Evolutionary conservation across 2,113 vertebrate species (phyloP).

Genomic region (Cyanoliseus patagonus): DNA sequence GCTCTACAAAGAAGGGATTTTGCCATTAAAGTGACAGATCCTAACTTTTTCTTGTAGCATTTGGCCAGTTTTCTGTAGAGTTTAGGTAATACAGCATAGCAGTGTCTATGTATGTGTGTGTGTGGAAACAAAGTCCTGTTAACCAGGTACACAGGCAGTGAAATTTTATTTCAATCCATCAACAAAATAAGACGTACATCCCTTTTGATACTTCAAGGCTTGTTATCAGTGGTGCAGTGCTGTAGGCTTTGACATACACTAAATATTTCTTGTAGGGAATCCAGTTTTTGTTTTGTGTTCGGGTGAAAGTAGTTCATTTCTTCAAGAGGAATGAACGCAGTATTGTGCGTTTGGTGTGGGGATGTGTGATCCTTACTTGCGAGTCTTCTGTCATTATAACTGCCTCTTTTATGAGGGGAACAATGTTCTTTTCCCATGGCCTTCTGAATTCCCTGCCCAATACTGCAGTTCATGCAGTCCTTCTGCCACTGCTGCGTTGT

Average conservation of each 20-base stretch:
- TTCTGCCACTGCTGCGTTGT: not conserved
- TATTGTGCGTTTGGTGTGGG: not conserved
- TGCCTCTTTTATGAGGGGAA: not conserved
- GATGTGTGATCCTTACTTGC: not conserved
- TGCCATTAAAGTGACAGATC: not conserved
- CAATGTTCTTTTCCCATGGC: not conserved
- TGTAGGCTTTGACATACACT: not conserved
- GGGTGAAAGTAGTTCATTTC: not conserved
- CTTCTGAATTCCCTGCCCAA: not conserved
- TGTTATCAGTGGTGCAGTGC: not conserved
- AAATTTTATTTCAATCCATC: not conserved
- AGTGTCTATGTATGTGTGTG: not conserved
- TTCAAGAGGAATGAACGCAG: not conserved
- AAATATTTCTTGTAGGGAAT: not conserved
- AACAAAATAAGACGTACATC: not conserved
- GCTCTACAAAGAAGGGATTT: not conserved
- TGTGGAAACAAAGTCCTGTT: not conserved
- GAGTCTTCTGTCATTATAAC: not conserved
- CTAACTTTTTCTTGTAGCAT: not conserved
- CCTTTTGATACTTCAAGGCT: not conserved
- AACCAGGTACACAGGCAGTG: not conserved
- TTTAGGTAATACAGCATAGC: not conserved
- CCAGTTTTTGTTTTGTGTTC: not conserved
- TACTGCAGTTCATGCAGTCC: not conserved
- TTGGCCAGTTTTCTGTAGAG: not conserved